Percentiles rank a stretch among this genome's conserved stretches.
These are phyloP conservation scores for Portevinia maculata DNA, from an alignment of 2,888 invertebrate genomes.

Conservation along the genomic window DNA sequence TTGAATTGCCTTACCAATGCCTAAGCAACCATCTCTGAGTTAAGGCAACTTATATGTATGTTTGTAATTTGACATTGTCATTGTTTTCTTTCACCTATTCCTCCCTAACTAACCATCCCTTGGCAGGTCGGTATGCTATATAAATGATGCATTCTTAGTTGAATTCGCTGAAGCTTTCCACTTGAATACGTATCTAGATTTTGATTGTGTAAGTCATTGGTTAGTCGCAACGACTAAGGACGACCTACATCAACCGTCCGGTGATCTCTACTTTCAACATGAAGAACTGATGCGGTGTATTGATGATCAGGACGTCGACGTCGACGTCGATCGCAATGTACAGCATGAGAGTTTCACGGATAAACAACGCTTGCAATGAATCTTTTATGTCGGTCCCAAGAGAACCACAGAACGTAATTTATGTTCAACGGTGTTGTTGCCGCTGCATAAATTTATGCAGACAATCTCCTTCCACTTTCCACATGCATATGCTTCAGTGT, in stretches of 20 bases:
- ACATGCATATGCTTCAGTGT: slow-evolving; percentile 46
- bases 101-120: neutral
- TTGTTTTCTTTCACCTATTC: neutral
- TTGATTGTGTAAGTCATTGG: slow-evolving; percentile 60
- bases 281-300: slow-evolving; percentile 63
- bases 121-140: too few relatives aligned
- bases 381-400: slow-evolving; percentile 67
- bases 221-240: slow-evolving; percentile 38
- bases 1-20: neutral
- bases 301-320: slow-evolving; percentile 56
- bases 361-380: slow-evolving; percentile 72
- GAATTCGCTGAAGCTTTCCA: slow-evolving; percentile 22
- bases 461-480: slow-evolving; percentile 63
- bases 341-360: slow-evolving; percentile 71
- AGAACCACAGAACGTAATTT: slow-evolving; percentile 70
- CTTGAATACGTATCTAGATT: slow-evolving; percentile 48
- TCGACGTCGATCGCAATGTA: slow-evolving; percentile 66
- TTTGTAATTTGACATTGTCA: neutral
- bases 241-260: slow-evolving; percentile 63
- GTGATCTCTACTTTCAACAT: slow-evolving; percentile 23
- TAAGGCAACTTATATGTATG: neutral
- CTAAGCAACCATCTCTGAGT: neutral
- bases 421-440: slow-evolving; percentile 74
- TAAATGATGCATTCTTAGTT: slow-evolving; percentile 3
- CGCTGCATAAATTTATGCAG: slow-evolving; percentile 74